Conservation (phyloP, 2,888 invertebrate genomes). For the Drosophila emarginata region DNA sequence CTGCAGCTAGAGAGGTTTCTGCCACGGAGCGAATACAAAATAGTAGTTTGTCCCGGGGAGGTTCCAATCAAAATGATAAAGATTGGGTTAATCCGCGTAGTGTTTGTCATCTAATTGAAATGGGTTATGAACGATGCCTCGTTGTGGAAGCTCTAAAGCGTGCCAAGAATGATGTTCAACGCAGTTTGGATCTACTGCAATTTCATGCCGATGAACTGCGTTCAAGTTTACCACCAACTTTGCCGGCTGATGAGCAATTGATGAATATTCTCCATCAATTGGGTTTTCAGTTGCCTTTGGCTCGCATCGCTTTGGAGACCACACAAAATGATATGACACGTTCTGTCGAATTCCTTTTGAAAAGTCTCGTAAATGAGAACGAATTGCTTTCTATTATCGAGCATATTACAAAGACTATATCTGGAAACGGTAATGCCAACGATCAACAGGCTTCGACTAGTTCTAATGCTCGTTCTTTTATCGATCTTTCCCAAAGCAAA, state of each 20-base stretch:
- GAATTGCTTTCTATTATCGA: constrained; percentile 71
- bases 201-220: constrained; percentile 67
- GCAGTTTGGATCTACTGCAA: constrained; percentile 79
- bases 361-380: constrained; percentile 70
- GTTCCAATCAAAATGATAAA: background rate
- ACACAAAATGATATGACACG: constrained; percentile 84
- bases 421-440: constrained; percentile 57
- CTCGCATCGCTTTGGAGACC: constrained; percentile 84
- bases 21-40: constrained; percentile 81
- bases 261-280: constrained; percentile 82
- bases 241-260: constrained; percentile 53
- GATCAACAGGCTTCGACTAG: constrained; percentile 66
- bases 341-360: constrained; percentile 85
- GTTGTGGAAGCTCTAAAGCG: constrained; percentile 86
- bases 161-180: constrained; percentile 87
- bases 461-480: constrained; percentile 23
- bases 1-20: constrained; percentile 83
- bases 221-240: constrained; percentile 51
- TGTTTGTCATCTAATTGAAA: constrained; percentile 84
- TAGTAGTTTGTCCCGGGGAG: constrained; percentile 30
- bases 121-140: constrained; percentile 87
- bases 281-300: constrained; percentile 85
- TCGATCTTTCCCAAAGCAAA: constrained; percentile 46
- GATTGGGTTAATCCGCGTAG: constrained; percentile 81
- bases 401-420: constrained; percentile 64